phyloP scores from a whole-genome alignment of 2,797 vertebrate species.

The Myotis vivesi region DNA sequence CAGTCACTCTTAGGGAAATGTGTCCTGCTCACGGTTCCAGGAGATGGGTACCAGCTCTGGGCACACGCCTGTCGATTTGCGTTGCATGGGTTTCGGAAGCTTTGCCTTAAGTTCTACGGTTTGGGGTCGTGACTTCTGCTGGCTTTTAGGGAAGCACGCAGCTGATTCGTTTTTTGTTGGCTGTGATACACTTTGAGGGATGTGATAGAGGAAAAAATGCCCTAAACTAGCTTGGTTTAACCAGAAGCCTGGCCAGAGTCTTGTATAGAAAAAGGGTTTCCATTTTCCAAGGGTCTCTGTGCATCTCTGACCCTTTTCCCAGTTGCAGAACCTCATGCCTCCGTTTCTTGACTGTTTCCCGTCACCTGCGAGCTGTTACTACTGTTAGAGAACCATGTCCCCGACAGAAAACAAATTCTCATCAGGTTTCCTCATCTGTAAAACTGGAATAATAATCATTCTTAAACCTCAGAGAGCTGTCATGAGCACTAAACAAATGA shows the following conservation, averaged over 20 bases:
- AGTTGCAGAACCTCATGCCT: not conserved
- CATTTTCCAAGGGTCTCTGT: not conserved
- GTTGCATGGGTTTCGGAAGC: not conserved
- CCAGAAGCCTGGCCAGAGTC: not conserved
- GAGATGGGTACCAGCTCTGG: not conserved
- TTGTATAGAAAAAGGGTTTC: not conserved
- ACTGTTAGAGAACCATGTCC: no score
- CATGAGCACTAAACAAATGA: not conserved
- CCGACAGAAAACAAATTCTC: no score
- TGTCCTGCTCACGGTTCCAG: not conserved
- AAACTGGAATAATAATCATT: not conserved
- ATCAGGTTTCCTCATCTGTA: not conserved
- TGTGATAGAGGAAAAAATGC: not conserved
- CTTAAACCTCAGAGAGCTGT: not conserved
- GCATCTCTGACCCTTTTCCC: not conserved
- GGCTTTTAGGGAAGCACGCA: not conserved
- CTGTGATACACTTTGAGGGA: not conserved
- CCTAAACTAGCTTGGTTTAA: not conserved
- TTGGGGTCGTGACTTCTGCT: not conserved
- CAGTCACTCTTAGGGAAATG: not conserved
- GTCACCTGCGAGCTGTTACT: no score
- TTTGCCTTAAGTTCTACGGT: accelerated
- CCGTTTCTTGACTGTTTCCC: not conserved
- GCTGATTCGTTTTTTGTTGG: not conserved
- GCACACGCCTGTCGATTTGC: no score